Percentiles rank a stretch among this genome's conserved stretches.
Conservation (phyloP, 2,797 vertebrate species). For the Cuculus canorus region DNA sequence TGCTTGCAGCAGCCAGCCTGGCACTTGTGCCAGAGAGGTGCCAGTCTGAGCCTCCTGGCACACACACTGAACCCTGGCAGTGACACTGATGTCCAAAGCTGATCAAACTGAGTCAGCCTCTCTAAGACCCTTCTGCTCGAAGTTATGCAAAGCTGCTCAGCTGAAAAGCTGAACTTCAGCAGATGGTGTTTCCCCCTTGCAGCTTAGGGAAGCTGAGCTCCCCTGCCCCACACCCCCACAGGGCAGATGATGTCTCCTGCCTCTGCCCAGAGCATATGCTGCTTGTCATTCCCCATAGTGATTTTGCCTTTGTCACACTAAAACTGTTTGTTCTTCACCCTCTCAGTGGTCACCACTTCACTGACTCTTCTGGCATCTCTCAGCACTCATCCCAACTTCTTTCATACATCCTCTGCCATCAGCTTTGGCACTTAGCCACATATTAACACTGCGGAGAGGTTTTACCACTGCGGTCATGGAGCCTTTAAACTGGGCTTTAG, state of each 20-base stretch:
- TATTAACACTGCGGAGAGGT: background rate
- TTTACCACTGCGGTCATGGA: accelerated
- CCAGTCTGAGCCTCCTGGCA: background rate
- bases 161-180: background rate
- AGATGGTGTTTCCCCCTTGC: background rate
- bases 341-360: background rate
- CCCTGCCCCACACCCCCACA: accelerated
- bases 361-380: background rate
- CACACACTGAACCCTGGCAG: accelerated
- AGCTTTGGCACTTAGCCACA: background rate
- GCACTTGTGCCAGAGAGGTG: background rate
- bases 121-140: slow-evolving; percentile 1
- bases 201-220: background rate
- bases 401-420: background rate
- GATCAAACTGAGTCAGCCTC: background rate
- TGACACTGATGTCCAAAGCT: background rate
- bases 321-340: background rate
- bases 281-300: background rate
- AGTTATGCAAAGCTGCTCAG: slow-evolving; percentile 19
- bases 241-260: accelerated
- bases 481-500: background rate
- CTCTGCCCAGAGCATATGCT: background rate
- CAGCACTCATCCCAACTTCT: background rate
- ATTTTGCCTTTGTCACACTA: background rate
- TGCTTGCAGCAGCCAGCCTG: background rate